These are phyloP conservation scores for Rotaria socialis DNA, from an alignment of 2,888 invertebrate species.

Conservation along the genomic window DNA sequence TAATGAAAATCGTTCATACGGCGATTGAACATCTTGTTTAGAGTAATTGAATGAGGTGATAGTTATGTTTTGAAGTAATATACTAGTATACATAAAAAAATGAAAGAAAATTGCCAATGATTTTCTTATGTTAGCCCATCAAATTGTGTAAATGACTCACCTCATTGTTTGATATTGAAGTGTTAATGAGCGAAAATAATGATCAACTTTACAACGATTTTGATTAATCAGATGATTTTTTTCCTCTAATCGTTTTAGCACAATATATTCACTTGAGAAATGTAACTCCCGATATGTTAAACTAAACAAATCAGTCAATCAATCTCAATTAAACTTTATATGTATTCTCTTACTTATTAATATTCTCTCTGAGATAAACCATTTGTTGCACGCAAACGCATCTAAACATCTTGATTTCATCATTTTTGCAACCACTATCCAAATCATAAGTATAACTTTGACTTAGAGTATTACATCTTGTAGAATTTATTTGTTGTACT, in stretches of 20 bases:
- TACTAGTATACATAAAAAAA: neutral
- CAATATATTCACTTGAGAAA: neutral
- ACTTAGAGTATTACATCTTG: neutral
- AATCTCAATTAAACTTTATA: too few species aligned
- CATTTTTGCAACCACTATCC: neutral
- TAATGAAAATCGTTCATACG: neutral
- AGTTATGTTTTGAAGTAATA: neutral
- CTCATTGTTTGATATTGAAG: neutral
- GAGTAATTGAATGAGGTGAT: neutral
- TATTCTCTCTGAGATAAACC: neutral
- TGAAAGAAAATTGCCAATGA: too few species aligned
- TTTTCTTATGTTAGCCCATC: too few species aligned
- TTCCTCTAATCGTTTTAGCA: neutral
- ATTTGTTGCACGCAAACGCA: neutral
- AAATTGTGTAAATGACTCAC: neutral
- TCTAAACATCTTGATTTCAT: neutral
- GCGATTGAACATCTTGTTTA: neutral
- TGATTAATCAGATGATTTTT: neutral
- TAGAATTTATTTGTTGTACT: neutral
- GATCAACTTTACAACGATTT: neutral
- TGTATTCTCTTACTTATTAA: neutral
- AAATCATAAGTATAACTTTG: neutral
- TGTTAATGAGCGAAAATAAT: neutral
- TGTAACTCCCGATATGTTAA: neutral
- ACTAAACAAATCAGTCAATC: neutral